Evolutionary conservation across 2,797 vertebrate species (phyloP), one percentile per base, ranked within the genome.

Genomic region (Centroberyx gerrardi): DNA sequence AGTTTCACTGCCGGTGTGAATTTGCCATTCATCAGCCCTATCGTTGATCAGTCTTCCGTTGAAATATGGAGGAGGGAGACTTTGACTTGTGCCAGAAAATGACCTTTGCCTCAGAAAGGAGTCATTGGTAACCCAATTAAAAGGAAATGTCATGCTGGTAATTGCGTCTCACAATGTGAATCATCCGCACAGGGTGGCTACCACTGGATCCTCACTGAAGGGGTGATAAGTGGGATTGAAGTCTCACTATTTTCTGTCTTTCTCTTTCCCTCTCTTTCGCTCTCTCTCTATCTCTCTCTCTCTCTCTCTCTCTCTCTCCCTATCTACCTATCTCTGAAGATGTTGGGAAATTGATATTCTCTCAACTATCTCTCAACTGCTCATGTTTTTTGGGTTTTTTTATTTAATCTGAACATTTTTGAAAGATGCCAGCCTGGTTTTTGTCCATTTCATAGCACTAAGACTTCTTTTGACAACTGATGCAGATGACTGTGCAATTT

Each of bases 61-160:
- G 78, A 92, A 87, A 91, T 87, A 88, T 71, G 81, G 78, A 60
- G 27, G 68, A 38, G 74, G 72, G 76, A 78, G 82, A 75, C 87
- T 92, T 87, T 91, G 89, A 92, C 90, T 94, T 87, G 81, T 90
- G 85, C 87, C 74, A 89, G 88, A 85, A 87, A 90, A 91, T 94
- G 92, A 95, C 95, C 95, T 95, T 96, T 95, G 93, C 87, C 89
- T 91, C 88, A 86, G 90, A 93, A 88, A 92, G 90, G 86, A 94
- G 87, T 94, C 91, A 80, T 89, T 90, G 88, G 88, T 95, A 94
- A 94, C 92, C 92, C 93, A 94, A 95, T 95, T 95, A 95, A 94
- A 94, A 91, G 87, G 85, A 95, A 96, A 95, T 96, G 94, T 95
- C 95, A 95, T 78, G 75, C 87, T 90, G 81, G 93, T 95, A 94